Conservation (phyloP, 2,888 invertebrate species). For the Apodemia hepburni region DNA sequence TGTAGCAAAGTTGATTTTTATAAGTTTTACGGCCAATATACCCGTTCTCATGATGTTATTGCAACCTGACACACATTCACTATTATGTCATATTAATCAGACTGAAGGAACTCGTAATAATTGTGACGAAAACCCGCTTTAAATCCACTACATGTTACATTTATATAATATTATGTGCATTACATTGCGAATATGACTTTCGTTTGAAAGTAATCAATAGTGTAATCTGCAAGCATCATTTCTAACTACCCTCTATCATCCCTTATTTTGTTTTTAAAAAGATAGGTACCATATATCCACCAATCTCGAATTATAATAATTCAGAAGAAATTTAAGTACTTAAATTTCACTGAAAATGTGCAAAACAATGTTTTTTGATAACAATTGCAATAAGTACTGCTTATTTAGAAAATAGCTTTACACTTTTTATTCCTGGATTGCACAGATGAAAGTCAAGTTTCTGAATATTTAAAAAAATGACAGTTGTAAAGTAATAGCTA, state of each 20-base stretch:
- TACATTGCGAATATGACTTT: neutral
- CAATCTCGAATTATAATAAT: too few relatives aligned
- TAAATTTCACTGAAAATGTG: too few relatives aligned
- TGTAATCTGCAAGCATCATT: neutral
- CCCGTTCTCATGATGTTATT: constrained; percentile 31
- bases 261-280: neutral
- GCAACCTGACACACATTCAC: constrained; percentile 52
- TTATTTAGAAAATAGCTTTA: too few relatives aligned
- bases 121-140: constrained; percentile 39
- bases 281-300: too few relatives aligned
- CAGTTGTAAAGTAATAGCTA: too few relatives aligned
- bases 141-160: neutral
- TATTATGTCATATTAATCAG: constrained; percentile 58
- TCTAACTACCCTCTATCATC: constrained; percentile 1
- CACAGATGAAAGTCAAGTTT: too few relatives aligned
- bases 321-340: too few relatives aligned
- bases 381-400: too few relatives aligned
- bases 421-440: too few relatives aligned
- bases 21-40: neutral
- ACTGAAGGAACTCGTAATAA: constrained; percentile 37
- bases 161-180: constrained; percentile 5
- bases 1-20: neutral
- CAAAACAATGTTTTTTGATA: too few relatives aligned
- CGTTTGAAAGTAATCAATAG: neutral
- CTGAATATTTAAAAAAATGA: too few relatives aligned